Evolutionary conservation across 2,113 vertebrate species (phyloP), one percentile per base, ranked within the genome.

Genomic region (Indicator maculatus): DNA sequence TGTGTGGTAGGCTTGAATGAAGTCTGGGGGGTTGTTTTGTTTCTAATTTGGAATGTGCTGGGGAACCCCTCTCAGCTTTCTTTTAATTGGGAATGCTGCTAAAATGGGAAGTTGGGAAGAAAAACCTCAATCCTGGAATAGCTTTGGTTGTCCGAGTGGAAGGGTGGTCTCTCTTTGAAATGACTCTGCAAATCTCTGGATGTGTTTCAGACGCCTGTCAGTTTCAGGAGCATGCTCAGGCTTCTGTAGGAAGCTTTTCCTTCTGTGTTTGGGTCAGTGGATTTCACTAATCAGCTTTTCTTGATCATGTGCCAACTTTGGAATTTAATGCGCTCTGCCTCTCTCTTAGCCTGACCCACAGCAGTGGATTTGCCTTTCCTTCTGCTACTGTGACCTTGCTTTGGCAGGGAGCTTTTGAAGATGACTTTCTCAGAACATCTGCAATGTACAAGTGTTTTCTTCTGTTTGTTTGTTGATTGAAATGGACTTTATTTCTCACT

Each of bases 211-310:
- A 65, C 65, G 80, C 61, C 61, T 74, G 50, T 88, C 86, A 84
- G 55, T 53, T 88, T 73, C 75, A 75, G 69, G 66, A 86, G 39
- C 59, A 15, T 12, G 27, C 36, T 92, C 21, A 65, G 50, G 50
- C 73, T 88, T 83, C 70, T 86, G 52, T 74, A 31, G 47, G 58
- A 84, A 90, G 83, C 83, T 92, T 90, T 69, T 75, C 50, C 59
- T 79, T 69, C 4, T 28, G 56, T 63, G 38, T 92, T 88, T 81
- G 86, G 86, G 77, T 87, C 16, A 24, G 55, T 78, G 91, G 90
- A 87, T 93, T 93, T 89, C 81, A 82, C 67, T 93, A 92, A 94
- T 81, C 89, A 82, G 91, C 95, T 93, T 95, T 85, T 59, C 83
- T 92, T 95, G 92, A 61, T 87, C 74, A 28, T 55, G 59, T 58